Evolutionary conservation across 2,888 invertebrate genomes (phyloP).

Genomic region (Thumatha senex): DNA sequence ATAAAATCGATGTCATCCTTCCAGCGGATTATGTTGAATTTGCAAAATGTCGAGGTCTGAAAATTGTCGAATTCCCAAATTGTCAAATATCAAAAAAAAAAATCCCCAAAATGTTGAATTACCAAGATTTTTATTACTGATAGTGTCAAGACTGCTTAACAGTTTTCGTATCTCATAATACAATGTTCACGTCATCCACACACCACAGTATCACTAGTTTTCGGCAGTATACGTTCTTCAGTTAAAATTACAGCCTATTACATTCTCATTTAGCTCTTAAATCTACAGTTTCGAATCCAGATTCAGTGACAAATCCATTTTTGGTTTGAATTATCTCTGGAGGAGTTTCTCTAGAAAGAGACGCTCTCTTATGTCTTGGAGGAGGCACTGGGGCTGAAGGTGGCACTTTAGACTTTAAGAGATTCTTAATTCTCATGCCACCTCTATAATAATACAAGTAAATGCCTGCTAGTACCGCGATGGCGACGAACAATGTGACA

Average conservation of each 20-base stretch:
- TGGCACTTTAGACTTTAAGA: constrained; percentile 78
- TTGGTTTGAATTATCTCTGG: constrained; percentile 67
- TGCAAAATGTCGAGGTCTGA: too few relatives aligned
- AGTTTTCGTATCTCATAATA: constrained; percentile 24
- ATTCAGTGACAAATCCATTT: constrained; percentile 62
- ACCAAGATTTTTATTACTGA: too few relatives aligned
- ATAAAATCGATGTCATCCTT: too few relatives aligned
- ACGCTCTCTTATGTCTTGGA: constrained; percentile 69
- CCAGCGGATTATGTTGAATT: too few relatives aligned
- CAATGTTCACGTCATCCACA: constrained; percentile 24
- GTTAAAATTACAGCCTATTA: constrained; percentile 32
- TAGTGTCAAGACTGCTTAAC: constrained; percentile 11
- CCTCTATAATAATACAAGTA: constrained; percentile 91
- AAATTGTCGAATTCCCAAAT: too few relatives aligned
- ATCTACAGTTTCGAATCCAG: constrained; percentile 79
- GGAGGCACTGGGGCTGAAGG: constrained; percentile 70
- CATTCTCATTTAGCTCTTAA: constrained; percentile 59
- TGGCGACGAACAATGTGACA: constrained; percentile 86
- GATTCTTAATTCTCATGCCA: constrained; percentile 85
- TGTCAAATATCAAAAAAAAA: too few relatives aligned
- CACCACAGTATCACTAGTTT: constrained; percentile 45
- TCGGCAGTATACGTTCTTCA: constrained; percentile 33
- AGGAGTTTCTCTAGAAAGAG: constrained; percentile 66
- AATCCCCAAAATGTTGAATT: too few relatives aligned
- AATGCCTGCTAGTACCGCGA: constrained; percentile 86